A percentile compares a stretch with the other conserved stretches of the same genome.
phyloP scores from a whole-genome alignment of 2,888 invertebrate genomes.

The Sympetrum striolatum region DNA sequence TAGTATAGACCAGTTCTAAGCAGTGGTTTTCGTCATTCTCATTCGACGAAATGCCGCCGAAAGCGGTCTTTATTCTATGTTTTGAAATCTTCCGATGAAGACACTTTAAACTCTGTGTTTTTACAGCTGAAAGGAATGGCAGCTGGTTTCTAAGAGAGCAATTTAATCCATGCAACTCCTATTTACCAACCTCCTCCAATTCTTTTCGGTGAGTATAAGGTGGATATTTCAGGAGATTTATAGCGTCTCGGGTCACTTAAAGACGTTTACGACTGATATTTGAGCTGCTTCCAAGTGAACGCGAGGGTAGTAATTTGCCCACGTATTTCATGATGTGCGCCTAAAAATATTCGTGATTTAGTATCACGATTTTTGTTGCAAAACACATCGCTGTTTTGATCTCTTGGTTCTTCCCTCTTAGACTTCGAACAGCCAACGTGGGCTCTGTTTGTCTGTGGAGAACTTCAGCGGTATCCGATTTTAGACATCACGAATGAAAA shows the following conservation, averaged over 20 bases:
- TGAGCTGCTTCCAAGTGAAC: neutral
- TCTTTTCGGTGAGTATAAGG: neutral
- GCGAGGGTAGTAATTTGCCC: neutral
- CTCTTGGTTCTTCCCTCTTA: too few relatives aligned
- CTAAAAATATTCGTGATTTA: too few relatives aligned
- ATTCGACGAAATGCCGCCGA: neutral
- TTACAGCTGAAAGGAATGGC: neutral
- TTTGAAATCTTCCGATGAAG: neutral
- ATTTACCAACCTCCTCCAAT: neutral
- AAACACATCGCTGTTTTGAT: too few relatives aligned
- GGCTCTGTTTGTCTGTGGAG: too few relatives aligned
- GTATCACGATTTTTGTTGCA: too few relatives aligned
- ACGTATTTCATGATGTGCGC: neutral
- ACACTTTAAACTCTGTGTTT: neutral
- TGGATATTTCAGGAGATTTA: neutral
- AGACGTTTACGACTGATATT: neutral
- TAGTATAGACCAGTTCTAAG: too few relatives aligned
- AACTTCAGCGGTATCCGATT: too few relatives aligned
- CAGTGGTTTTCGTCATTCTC: neutral
- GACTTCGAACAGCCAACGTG: too few relatives aligned
- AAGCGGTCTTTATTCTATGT: neutral
- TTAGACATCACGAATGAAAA: too few relatives aligned
- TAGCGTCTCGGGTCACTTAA: neutral
- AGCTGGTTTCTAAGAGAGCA: neutral
- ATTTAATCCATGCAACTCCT: neutral